Evolutionary conservation across 2,797 vertebrate genomes (phyloP).

Genomic region (Chelmon rostratus): DNA sequence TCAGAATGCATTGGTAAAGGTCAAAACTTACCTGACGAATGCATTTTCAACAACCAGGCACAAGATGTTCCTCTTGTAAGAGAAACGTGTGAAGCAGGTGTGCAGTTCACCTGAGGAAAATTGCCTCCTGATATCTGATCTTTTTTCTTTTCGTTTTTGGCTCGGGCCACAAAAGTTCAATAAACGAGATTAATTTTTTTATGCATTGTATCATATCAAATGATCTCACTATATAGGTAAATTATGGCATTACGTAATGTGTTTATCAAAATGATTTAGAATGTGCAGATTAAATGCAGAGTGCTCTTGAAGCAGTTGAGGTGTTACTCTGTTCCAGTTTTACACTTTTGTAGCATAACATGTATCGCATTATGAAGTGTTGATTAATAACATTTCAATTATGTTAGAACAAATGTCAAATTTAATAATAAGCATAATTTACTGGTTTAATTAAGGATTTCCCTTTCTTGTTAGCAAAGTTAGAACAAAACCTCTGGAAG

Average conservation of each 20-base stretch:
- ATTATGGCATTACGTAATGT: not conserved
- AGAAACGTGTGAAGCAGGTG: not conserved
- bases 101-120: not conserved
- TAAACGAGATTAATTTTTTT: not conserved
- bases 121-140: not conserved
- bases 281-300: constrained; percentile 7
- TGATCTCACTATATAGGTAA: not conserved
- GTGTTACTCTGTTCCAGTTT: not conserved
- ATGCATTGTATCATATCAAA: not conserved
- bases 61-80: not conserved
- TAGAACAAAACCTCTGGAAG: not conserved
- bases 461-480: not conserved
- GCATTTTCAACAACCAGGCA: constrained; percentile 19
- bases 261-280: constrained; percentile 2
- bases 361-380: not conserved
- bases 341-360: not conserved
- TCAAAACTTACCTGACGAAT: constrained; percentile 33
- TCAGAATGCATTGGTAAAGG: constrained; percentile 35
- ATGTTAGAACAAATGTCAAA: not conserved
- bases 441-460: not conserved
- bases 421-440: not conserved
- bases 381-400: not conserved
- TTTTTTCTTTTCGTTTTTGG: not conserved
- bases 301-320: not conserved
- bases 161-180: not conserved